Conservation (phyloP, 2,888 invertebrate genomes). For the Arctia plantaginis region DNA sequence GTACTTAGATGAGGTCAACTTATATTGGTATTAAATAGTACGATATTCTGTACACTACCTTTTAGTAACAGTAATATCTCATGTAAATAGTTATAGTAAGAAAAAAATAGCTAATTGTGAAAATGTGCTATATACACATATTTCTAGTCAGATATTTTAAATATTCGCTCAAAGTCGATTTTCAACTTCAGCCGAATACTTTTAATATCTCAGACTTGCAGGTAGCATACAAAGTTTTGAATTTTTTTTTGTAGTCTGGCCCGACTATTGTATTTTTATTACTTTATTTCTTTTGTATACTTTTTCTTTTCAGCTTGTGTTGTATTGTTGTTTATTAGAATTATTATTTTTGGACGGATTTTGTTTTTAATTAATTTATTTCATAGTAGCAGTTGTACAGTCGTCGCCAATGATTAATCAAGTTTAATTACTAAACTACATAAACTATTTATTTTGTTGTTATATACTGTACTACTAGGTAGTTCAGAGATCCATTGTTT, state of each 20-base stretch:
- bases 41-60: constrained; percentile 22
- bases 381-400: not conserved
- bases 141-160: not conserved
- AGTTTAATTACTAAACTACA: no score
- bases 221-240: not conserved
- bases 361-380: not conserved
- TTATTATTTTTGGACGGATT: not conserved
- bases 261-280: not conserved
- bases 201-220: not conserved
- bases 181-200: not conserved
- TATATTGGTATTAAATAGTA: constrained; percentile 4
- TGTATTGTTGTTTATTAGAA: not conserved
- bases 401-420: not conserved
- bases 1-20: constrained; percentile 1
- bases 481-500: constrained; percentile 14
- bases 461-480: constrained; percentile 18
- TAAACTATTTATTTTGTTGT: constrained; percentile 8
- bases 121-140: not conserved
- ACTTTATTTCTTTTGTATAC: not conserved
- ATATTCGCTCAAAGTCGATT: not conserved
- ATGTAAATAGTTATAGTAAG: constrained; percentile 9
- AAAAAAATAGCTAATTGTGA: not conserved
- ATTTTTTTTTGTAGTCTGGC: not conserved
- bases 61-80: constrained; percentile 41
- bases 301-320: not conserved